These are phyloP conservation scores for Arge pagana DNA, from an alignment of 2,888 invertebrate genomes.

Conservation along the genomic window DNA sequence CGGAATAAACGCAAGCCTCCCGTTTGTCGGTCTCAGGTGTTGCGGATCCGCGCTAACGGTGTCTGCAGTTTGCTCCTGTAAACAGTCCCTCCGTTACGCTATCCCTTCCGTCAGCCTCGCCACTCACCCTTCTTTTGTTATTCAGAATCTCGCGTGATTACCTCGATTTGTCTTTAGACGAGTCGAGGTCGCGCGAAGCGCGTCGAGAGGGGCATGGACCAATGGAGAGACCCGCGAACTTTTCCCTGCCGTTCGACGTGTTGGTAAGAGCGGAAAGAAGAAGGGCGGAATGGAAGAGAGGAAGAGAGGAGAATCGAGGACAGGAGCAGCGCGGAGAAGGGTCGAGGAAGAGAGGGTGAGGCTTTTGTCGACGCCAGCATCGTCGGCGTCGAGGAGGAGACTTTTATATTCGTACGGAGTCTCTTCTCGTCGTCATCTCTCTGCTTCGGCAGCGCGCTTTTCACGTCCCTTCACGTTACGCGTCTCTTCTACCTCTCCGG, in stretches of 20 bases:
- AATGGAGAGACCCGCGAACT: slow-evolving; percentile 23
- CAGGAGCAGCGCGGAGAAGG: no score
- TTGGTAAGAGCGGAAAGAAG: slow-evolving; percentile 1
- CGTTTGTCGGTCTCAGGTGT: slow-evolving; percentile 37
- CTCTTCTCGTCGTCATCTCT: slow-evolving; percentile 9
- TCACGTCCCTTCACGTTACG: neutral
- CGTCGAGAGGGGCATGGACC: slow-evolving; percentile 15
- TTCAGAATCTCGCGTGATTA: slow-evolving; percentile 40
- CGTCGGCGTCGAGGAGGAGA: slow-evolving; percentile 3
- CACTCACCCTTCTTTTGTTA: slow-evolving; percentile 33
- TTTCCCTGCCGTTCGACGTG: slow-evolving; percentile 13
- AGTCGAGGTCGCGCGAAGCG: slow-evolving; percentile 9
- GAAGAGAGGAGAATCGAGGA: no score
- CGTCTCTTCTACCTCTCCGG: neutral
- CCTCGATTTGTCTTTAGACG: slow-evolving; percentile 36
- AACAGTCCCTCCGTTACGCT: slow-evolving; percentile 27
- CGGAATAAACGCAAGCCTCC: no score
- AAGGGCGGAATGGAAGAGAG: slow-evolving; percentile 17
- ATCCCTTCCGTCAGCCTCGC: slow-evolving; percentile 5
- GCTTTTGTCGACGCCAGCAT: no score
- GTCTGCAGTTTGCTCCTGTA: slow-evolving; percentile 37
- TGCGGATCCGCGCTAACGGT: slow-evolving; percentile 36
- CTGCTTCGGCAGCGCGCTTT: neutral
- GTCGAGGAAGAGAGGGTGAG: slow-evolving; percentile 8
- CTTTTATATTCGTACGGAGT: slow-evolving; percentile 8